phyloP scores from a whole-genome alignment of 2,888 invertebrate genomes.

The Palloptera scutellata region DNA sequence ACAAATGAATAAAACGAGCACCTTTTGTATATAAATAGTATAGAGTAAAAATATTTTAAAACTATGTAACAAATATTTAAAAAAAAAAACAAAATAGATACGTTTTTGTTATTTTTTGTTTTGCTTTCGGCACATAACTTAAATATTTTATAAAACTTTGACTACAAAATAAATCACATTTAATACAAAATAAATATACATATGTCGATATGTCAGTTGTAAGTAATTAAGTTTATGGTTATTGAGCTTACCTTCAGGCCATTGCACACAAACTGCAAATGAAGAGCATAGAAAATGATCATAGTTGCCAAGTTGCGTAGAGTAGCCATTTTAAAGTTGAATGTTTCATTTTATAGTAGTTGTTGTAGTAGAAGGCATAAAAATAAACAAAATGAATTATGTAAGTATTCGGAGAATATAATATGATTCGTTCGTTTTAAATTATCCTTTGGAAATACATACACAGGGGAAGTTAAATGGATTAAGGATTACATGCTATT shows the following conservation, averaged over 20 bases:
- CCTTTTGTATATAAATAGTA: conserved; percentile 3
- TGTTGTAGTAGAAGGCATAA: no score
- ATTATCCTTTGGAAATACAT: no score
- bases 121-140: conserved; percentile 7
- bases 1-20: neutral
- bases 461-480: no score
- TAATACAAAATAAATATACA: conserved; percentile 12
- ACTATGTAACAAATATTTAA: no score
- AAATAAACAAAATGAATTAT: no score
- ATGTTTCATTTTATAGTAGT: neutral
- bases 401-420: no score
- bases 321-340: neutral
- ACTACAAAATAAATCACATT: conserved; percentile 5
- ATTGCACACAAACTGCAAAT: conserved; percentile 83
- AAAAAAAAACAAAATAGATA: no score
- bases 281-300: neutral
- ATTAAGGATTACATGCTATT: no score
- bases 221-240: no score
- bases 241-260: conserved; percentile 82
- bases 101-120: neutral
- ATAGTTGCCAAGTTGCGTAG: neutral
- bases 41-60: neutral
- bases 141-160: conserved; percentile 15
- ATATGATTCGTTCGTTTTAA: no score
- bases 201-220: conserved; percentile 9